Evolutionary conservation across 2,888 invertebrate genomes (phyloP), one percentile per base, ranked within the genome.

Genomic region (Gerosis bhagava): DNA sequence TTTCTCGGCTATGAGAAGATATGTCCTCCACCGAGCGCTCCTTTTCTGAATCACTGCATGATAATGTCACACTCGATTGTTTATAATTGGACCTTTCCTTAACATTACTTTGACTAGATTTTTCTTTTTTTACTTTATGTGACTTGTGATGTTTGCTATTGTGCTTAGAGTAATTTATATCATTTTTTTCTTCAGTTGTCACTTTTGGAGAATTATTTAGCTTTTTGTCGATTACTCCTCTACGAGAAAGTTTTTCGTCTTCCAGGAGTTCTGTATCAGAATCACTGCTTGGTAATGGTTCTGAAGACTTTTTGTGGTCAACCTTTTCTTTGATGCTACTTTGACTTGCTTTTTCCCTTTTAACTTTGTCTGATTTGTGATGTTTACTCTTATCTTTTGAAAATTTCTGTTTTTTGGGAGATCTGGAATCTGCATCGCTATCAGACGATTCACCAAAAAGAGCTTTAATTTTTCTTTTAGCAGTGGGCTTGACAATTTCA

Each of bases 371-470:
- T 4, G 32, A 28, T 41, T 54, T 56, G 17, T 51, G 41, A 22
- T 51, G 51, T 31, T 50, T 54, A 2, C 28, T 48, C n/a, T 50
- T 40, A 25, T 39, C 28, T 50, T 56, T 54, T 5, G 50, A 44
- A 21, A 45, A 24, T 65, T 77, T 78, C 3, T 35, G 45, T 62
- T 65, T 78, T n/a, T n/a, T n/a, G 5, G 45, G 24, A 22, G 60
- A 53, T 46, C 60, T 59, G 22, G 44, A 29, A 52, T 83, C 81
- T 7, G 52, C 52, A 16, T 88, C 87, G 53, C 83, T 83, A 3
- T 83, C 89, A 1, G 87, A 86, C 4, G 89, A 87, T 51, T 90
- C 90, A 3, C 90, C 90, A 66, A 90, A 90, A 5, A 91, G 71
- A 39, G 76, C 88, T 70, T 89, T 77, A 11, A 89, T 75, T 78